A percentile compares a stretch with the other conserved stretches of the same genome.
Evolutionary conservation across 2,113 vertebrate genomes (phyloP).

Genomic region (Carassius gibelio): DNA sequence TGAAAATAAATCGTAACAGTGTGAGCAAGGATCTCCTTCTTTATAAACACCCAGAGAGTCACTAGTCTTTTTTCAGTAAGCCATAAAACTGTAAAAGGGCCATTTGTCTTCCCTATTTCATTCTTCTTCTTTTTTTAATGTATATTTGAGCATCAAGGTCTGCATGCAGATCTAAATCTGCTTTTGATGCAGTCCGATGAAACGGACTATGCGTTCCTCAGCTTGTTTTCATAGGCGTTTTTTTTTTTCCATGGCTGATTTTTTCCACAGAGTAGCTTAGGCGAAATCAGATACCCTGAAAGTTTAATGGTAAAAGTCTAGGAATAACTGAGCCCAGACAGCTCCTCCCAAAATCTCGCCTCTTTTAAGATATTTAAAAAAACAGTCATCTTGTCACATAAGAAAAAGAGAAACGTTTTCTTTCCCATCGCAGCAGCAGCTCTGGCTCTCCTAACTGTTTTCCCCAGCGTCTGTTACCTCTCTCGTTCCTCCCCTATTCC

Average conservation of each 20-base stretch:
- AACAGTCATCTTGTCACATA: conserved; percentile 62
- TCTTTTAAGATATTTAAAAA: conserved; percentile 53
- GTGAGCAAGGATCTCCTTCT: background rate
- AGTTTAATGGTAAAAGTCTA: conserved; percentile 65
- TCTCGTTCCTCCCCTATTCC: conserved; percentile 37
- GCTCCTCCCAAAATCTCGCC: conserved; percentile 58
- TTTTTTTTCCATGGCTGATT: background rate
- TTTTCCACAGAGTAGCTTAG: conserved; percentile 67
- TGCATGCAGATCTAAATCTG: background rate
- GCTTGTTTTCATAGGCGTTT: conserved; percentile 9
- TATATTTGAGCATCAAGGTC: background rate
- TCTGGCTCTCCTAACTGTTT: too few relatives aligned
- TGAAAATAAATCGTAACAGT: conserved; percentile 59
- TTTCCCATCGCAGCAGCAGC: background rate
- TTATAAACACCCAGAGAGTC: background rate
- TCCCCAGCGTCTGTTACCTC: too few relatives aligned
- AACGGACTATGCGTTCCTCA: background rate
- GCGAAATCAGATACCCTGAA: conserved; percentile 72
- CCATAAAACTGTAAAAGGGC: background rate
- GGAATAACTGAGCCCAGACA: conserved; percentile 68
- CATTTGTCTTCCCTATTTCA: background rate
- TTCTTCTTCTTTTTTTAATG: background rate
- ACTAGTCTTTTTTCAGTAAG: background rate
- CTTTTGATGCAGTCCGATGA: background rate
- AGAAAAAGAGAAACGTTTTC: conserved; percentile 57